These are phyloP conservation scores for Platyscapa corneri DNA, from an alignment of 1,140 invertebrate species.

Conservation along the genomic window DNA sequence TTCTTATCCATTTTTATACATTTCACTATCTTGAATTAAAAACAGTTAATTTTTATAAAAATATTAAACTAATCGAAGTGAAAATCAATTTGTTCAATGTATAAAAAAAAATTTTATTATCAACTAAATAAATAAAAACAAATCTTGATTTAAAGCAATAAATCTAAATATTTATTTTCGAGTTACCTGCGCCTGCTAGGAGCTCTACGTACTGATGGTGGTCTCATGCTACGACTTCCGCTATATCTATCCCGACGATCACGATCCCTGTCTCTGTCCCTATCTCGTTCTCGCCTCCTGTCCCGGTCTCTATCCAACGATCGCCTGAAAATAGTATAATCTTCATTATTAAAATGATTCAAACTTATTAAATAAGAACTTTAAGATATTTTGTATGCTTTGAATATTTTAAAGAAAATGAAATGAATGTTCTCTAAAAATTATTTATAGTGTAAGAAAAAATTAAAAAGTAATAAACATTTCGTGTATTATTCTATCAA, in stretches of 20 bases:
- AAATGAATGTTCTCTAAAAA: neutral
- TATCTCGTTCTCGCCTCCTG: slow-evolving; percentile 70
- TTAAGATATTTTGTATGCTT: neutral
- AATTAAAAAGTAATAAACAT: neutral
- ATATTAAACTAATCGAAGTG: too few species aligned
- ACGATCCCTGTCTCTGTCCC: slow-evolving; percentile 71
- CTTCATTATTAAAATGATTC: neutral
- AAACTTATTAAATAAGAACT: neutral
- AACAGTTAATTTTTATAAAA: too few species aligned
- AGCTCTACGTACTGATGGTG: slow-evolving; percentile 71
- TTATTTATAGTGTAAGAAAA: neutral
- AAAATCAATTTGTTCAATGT: too few species aligned
- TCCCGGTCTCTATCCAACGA: slow-evolving; percentile 70
- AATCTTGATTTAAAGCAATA: neutral
- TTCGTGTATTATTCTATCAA: neutral
- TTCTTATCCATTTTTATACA: too few species aligned
- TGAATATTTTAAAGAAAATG: neutral
- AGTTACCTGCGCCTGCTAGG: slow-evolving; percentile 70
- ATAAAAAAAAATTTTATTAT: too few species aligned
- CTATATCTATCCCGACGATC: slow-evolving; percentile 73
- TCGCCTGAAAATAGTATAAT: slow-evolving; percentile 60
- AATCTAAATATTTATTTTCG: neutral
- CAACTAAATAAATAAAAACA: too few species aligned
- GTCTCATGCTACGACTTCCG: slow-evolving; percentile 69
- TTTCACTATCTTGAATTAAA: too few species aligned